Base-by-base conservation (phyloP, 2,888 invertebrate species). In the Heliconius erato region DNA sequence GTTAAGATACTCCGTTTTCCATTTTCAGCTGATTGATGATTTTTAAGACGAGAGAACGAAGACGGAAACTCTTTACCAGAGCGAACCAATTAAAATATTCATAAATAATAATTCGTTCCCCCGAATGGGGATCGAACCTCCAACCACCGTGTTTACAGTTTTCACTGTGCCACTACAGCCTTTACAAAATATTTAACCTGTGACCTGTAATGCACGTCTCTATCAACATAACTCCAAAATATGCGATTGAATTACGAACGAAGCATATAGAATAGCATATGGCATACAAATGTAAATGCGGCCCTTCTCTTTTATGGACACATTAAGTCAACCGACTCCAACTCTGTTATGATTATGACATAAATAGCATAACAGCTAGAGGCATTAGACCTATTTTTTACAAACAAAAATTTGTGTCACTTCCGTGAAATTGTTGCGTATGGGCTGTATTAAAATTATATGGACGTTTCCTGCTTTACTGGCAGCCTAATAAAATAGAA, bases 261-360 rank as follows among this genome's bases (percentile, higher is more conserved):
- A 54, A 6, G 6, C 49, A 54, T 54, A 87, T 88, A 54, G 88
- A 91, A 88, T 89, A 91, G 88, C 91, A 88, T 89, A 91, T 91
- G 88, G 85, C 88, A 85, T 89, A 92, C 92, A 94, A 92, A 94
- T 94, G 92, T 90, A 92, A 91, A 94, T 94, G 88, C 89, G 86
- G 86, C 86, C 88, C 88, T 89, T 88, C 88, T 90, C 87, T 90
- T 91, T 91, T 92, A 92, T 88, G 88, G 89, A 65, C 85, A 86
- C 88, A 89, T 90, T 91, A 91, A 90, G 88, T 88, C 88, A 85
- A 87, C 90, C 88, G 87, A 88, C 87, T 82, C 87, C 84, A 86
- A 88, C 90, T 89, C 91, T 92, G 91, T 93, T 92, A 93, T 92
- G 82, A 83, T 91, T 77, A 91, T 90, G 90, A 89, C 92, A 92